Evolutionary conservation across 2,113 vertebrate genomes (phyloP).

Genomic region (Chaetodon auriga): DNA sequence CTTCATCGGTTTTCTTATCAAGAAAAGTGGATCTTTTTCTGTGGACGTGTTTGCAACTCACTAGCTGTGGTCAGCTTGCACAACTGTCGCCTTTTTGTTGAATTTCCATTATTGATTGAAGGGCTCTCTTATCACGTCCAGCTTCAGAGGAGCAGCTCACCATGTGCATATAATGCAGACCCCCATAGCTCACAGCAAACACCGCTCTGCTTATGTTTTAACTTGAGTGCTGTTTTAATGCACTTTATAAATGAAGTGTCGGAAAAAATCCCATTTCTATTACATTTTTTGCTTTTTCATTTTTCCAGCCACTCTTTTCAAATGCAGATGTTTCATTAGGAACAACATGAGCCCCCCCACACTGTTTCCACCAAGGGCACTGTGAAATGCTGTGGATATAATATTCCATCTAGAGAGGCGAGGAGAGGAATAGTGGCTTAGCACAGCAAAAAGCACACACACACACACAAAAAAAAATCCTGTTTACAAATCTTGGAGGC

Average conservation of each 20-base stretch:
- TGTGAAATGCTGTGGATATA: background rate
- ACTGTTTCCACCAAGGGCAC: background rate
- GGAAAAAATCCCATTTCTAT: background rate
- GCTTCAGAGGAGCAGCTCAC: slow-evolving; percentile 4
- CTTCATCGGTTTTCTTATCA: background rate
- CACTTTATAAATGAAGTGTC: background rate
- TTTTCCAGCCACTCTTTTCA: background rate
- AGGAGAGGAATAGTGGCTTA: background rate
- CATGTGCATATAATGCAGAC: slow-evolving; percentile 4
- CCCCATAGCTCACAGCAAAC: background rate
- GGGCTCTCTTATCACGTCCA: slow-evolving; percentile 33
- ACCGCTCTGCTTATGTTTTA: background rate
- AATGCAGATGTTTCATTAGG: background rate
- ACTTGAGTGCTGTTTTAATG: background rate
- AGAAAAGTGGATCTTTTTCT: slow-evolving; percentile 5
- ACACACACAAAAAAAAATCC: no score
- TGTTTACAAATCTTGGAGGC: background rate
- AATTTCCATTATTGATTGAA: slow-evolving; percentile 65
- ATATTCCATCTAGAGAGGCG: background rate
- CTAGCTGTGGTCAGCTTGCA: background rate
- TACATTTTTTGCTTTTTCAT: background rate
- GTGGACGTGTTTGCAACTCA: slow-evolving; percentile 7
- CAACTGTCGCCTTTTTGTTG: slow-evolving; percentile 12
- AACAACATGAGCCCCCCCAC: no score
- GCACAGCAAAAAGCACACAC: slow-evolving; percentile 1